Evolutionary conservation across 2,113 vertebrate species (phyloP).

Genomic region (Symphodus melops): DNA sequence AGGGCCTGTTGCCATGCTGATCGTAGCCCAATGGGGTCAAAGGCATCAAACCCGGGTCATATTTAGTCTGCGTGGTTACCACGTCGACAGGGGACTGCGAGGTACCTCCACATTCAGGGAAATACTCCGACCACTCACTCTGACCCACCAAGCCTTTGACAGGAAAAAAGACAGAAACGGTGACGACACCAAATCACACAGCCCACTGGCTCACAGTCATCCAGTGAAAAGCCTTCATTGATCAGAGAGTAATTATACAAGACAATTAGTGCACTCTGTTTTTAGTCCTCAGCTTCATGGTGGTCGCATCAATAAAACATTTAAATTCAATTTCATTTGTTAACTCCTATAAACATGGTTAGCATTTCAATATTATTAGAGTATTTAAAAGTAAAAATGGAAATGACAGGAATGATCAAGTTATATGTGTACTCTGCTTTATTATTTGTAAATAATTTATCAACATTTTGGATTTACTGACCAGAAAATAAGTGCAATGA

Average conservation of each 20-base stretch:
- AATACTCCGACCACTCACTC: constrained; percentile 85
- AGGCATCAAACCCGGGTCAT: constrained; percentile 80
- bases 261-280: constrained; percentile 24
- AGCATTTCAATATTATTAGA: too few relatives aligned
- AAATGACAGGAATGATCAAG: too few relatives aligned
- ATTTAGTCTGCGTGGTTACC: constrained; percentile 70
- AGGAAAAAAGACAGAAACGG: constrained; percentile 35
- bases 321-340: too few relatives aligned
- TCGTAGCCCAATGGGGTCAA: constrained; percentile 84
- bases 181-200: constrained; percentile 65
- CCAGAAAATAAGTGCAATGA: neutral
- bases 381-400: too few relatives aligned
- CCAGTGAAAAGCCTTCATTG: constrained; percentile 55
- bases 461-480: neutral
- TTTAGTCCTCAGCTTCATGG: constrained; percentile 4
- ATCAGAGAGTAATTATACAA: constrained; percentile 51
- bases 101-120: constrained; percentile 85
- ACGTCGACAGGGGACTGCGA: constrained; percentile 91
- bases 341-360: too few relatives aligned
- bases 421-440: too few relatives aligned
- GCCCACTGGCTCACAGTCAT: constrained; percentile 33
- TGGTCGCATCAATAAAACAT: neutral
- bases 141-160: constrained; percentile 87
- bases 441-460: neutral
- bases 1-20: constrained; percentile 67